Conservation (phyloP, 2,888 invertebrate species). For the Osmoderma eremita region DNA sequence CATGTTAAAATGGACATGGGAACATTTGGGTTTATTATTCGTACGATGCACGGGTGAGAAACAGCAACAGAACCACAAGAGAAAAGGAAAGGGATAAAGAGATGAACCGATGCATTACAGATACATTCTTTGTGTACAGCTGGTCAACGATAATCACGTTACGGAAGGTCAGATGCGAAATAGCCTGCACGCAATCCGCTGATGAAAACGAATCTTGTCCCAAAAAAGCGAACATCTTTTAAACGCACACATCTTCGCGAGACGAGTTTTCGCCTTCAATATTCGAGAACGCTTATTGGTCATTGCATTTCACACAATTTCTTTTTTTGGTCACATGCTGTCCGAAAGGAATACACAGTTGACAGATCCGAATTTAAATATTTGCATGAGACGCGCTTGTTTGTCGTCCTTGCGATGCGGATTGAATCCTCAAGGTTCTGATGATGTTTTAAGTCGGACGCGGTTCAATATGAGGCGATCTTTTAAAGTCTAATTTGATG, state of each 20-base stretch:
- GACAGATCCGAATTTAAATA: slow-evolving; percentile 18
- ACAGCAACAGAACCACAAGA: neutral
- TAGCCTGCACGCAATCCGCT: slow-evolving; percentile 29
- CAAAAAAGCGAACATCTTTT: slow-evolving; percentile 3
- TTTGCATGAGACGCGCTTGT: slow-evolving; percentile 21
- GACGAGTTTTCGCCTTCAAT: neutral
- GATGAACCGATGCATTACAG: slow-evolving; percentile 13
- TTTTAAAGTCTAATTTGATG: slow-evolving; percentile 31
- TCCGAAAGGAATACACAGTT: neutral
- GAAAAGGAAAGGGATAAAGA: slow-evolving; percentile 7
- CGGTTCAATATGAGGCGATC: neutral
- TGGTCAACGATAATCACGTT: slow-evolving; percentile 34
- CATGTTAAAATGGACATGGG: slow-evolving; percentile 5
- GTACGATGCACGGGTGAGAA: neutral
- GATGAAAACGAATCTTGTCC: slow-evolving; percentile 22
- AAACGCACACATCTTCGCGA: neutral
- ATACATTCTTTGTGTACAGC: slow-evolving; percentile 32
- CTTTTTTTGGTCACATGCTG: neutral
- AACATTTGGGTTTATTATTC: slow-evolving; percentile 21
- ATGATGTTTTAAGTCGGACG: slow-evolving; percentile 11
- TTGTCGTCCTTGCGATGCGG: slow-evolving; percentile 16
- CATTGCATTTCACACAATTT: neutral
- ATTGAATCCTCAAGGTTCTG: slow-evolving; percentile 26
- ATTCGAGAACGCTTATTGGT: neutral
- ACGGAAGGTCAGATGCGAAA: slow-evolving; percentile 35